Evolutionary conservation across 2,888 invertebrate species (phyloP).

Genomic region (Caenorhabditis doughertyi): DNA sequence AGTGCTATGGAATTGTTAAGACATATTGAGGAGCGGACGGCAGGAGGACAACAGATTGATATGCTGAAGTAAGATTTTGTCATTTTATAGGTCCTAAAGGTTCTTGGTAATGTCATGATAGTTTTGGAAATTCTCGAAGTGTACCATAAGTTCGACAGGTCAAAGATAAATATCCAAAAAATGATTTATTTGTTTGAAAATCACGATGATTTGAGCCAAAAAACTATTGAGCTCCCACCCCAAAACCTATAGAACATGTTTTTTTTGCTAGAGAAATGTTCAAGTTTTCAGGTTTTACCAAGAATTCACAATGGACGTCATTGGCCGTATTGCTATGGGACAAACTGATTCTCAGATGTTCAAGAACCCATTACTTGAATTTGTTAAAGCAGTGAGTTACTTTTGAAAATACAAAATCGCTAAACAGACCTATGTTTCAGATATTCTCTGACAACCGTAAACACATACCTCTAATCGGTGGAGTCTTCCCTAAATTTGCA

Average conservation of each 20-base stretch:
- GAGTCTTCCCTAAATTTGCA: constrained; percentile 32
- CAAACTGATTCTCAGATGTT: constrained; percentile 61
- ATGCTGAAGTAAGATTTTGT: constrained; percentile 83
- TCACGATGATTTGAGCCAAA: no score
- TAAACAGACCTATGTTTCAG: background rate
- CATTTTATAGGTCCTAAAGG: no score
- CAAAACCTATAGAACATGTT: background rate
- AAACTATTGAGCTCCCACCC: no score
- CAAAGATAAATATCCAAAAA: no score
- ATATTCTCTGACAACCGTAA: constrained; percentile 50
- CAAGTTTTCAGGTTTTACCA: constrained; percentile 82
- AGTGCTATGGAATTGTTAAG: constrained; percentile 83
- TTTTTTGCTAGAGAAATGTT: background rate
- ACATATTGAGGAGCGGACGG: constrained; percentile 81
- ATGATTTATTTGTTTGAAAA: no score
- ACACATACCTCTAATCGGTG: constrained; percentile 29
- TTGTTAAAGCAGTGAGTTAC: constrained; percentile 17
- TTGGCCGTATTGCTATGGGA: constrained; percentile 84
- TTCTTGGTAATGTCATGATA: no score
- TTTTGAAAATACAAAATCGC: background rate
- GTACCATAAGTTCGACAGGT: no score
- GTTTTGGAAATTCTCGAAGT: background rate
- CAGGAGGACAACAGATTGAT: constrained; percentile 82
- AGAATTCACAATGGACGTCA: constrained; percentile 85
- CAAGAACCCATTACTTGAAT: constrained; percentile 37